These are phyloP conservation scores for Cardiocondyla obscurior DNA, from an alignment of 1,140 invertebrate species.

Conservation along the genomic window DNA sequence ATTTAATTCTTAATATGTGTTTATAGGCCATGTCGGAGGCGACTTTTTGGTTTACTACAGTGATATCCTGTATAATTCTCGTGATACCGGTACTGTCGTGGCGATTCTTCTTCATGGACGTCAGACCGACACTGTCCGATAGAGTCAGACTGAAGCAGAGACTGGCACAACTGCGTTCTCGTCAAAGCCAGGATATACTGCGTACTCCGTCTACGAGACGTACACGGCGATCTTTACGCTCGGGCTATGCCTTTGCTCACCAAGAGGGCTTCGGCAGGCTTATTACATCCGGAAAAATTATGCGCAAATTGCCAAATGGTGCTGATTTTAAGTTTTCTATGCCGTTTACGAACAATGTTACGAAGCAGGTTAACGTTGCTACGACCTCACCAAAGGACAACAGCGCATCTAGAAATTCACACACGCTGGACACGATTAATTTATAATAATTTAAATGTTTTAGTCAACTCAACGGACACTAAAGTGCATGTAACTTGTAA, in stretches of 20 bases:
- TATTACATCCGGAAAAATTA: conserved; percentile 99
- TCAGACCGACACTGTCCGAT: conserved; percentile 95
- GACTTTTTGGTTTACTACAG: conserved; percentile 98
- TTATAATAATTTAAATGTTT: conserved; percentile 73
- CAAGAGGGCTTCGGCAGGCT: conserved; percentile 98
- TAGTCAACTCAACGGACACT: conserved; percentile 18
- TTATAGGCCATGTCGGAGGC: conserved; percentile 91
- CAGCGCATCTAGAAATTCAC: conserved; percentile 82
- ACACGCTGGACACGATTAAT: conserved; percentile 88
- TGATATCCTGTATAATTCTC: conserved; percentile 92
- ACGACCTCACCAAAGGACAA: conserved; percentile 82
- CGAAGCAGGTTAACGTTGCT: conserved; percentile 80
- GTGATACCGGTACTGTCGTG: conserved; percentile 97
- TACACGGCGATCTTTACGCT: conserved; percentile 94
- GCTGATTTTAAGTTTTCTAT: conserved; percentile 82
- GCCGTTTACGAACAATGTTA: conserved; percentile 82
- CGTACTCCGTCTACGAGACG: conserved; percentile 94
- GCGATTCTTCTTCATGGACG: conserved; percentile 95
- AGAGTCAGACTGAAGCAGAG: conserved; percentile 94
- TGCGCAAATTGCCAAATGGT: conserved; percentile 91
- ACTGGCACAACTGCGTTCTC: conserved; percentile 87
- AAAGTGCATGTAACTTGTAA: conserved; percentile 52
- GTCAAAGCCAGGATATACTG: conserved; percentile 90
- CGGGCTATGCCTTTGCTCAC: conserved; percentile 99
- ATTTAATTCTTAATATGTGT: conserved; percentile 32